phyloP scores from a whole-genome alignment of 2,113 vertebrate genomes.

The Tiliqua scincoides region DNA sequence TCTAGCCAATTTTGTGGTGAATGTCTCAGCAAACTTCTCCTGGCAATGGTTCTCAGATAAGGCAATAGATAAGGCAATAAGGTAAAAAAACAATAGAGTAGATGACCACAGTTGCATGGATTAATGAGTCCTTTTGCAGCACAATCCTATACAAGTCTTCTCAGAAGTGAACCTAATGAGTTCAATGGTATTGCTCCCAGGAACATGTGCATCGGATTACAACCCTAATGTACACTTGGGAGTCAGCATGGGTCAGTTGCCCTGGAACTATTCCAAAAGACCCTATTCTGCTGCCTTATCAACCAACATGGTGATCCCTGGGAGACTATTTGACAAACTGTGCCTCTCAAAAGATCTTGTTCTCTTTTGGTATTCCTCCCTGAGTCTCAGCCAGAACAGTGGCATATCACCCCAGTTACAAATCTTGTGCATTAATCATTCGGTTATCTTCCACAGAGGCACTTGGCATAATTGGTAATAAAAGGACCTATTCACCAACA shows the following conservation, averaged over 20 bases:
- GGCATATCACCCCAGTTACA: background rate
- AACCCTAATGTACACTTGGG: background rate
- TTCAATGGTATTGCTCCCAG: too few relatives aligned
- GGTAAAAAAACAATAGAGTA: conserved; percentile 16
- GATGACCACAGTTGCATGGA: background rate
- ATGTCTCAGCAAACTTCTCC: background rate
- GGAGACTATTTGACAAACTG: background rate
- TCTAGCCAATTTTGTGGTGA: background rate
- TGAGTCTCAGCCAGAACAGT: background rate
- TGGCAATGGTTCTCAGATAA: background rate
- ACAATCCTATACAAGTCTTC: too few relatives aligned
- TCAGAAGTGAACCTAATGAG: too few relatives aligned
- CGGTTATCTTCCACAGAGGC: background rate
- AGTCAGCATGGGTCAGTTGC: conserved; percentile 34
- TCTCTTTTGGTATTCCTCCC: background rate
- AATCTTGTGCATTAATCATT: background rate
- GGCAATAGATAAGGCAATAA: background rate
- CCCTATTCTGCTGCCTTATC: conserved; percentile 39
- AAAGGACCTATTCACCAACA: conserved; percentile 30
- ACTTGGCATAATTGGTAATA: conserved; percentile 12
- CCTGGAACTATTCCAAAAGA: background rate
- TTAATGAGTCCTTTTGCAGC: background rate
- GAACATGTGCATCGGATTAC: too few relatives aligned
- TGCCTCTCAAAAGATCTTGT: background rate
- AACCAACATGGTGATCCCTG: conserved; percentile 4